Conservation (phyloP, 1,140 invertebrate species). For the Subanguina moxae region DNA sequence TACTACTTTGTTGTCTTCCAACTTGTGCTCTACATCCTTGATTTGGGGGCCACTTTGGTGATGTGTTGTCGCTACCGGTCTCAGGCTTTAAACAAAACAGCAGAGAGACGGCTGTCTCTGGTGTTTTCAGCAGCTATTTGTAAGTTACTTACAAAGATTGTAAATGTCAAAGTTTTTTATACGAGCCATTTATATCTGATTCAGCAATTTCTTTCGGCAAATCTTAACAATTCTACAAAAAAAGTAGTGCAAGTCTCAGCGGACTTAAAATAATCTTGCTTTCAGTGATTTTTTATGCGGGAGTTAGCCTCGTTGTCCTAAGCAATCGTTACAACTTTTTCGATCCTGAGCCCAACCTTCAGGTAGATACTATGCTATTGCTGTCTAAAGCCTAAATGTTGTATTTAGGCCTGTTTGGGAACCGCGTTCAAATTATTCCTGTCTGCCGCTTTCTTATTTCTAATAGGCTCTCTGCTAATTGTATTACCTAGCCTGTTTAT, state of each 20-base stretch:
- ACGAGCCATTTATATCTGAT: no score
- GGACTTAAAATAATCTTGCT: not conserved
- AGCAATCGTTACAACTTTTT: not conserved
- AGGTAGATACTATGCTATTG: no score
- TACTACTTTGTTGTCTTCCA: constrained; percentile 2
- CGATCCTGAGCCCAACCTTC: not conserved
- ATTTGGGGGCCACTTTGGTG: constrained; percentile 9
- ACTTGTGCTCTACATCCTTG: not conserved
- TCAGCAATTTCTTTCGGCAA: no score
- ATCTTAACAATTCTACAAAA: no score
- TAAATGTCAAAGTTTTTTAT: no score
- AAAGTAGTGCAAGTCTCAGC: not conserved
- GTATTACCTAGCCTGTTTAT: not conserved
- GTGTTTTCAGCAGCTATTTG: not conserved
- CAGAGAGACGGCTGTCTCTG: not conserved
- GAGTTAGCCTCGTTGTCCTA: not conserved
- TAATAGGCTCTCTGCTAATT: not conserved
- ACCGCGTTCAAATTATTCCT: constrained; percentile 4
- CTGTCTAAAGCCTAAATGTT: no score
- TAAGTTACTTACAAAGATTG: constrained; percentile 2
- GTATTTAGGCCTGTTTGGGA: constrained; percentile 7
- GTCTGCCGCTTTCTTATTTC: not conserved
- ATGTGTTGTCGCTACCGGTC: constrained; percentile 9
- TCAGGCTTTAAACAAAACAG: not conserved
- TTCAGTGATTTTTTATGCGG: not conserved